A percentile compares a stretch with the other conserved stretches of the same genome.
Conservation (phyloP, 2,113 vertebrate genomes). For the Thomomys bottae region DNA sequence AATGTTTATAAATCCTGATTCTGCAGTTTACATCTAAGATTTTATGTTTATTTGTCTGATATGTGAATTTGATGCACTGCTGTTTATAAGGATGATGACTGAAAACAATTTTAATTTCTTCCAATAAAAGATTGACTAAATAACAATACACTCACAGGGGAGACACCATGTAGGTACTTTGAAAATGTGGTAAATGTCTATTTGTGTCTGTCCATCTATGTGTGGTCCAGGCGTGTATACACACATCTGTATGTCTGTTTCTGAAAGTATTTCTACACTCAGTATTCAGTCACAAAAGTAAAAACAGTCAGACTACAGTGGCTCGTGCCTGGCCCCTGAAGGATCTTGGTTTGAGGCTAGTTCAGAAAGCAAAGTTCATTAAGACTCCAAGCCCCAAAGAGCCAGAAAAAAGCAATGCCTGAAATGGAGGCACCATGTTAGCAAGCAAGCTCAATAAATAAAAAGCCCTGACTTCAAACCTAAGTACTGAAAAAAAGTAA, state of each 20-base stretch:
- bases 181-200: not conserved
- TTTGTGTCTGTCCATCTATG: not conserved
- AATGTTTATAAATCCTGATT: not conserved
- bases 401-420: too few relatives aligned
- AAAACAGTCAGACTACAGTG: not conserved
- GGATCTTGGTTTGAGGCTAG: too few relatives aligned
- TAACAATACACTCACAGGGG: not conserved
- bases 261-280: not conserved
- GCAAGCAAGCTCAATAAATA: too few relatives aligned
- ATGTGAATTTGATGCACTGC: not conserved
- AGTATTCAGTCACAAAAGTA: slow-evolving; percentile 11
- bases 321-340: too few relatives aligned
- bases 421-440: too few relatives aligned
- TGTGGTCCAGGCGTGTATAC: not conserved
- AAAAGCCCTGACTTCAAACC: too few relatives aligned
- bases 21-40: not conserved
- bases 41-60: not conserved
- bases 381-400: too few relatives aligned
- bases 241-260: not conserved
- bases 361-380: too few relatives aligned
- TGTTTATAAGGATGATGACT: not conserved
- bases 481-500: not conserved
- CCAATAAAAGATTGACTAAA: not conserved
- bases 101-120: slow-evolving; percentile 23
- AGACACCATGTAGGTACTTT: not conserved